Evolutionary conservation across 2,888 invertebrate species (phyloP).

Genomic region (Dicyrtoma fusca): DNA sequence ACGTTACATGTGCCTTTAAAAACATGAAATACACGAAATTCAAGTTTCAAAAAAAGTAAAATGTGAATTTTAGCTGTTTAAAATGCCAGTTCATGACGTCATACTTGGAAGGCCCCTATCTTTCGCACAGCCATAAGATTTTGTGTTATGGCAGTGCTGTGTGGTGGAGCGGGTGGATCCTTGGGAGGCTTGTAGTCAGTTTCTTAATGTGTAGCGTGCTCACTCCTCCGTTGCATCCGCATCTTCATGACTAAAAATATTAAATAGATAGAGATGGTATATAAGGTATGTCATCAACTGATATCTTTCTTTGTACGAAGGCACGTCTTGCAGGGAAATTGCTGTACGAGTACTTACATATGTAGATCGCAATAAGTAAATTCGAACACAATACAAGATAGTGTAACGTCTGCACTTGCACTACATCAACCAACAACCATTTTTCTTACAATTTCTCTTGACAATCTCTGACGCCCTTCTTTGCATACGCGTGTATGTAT

Average conservation of each 20-base stretch:
- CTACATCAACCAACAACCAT: constrained; percentile 28
- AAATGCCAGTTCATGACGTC: too few relatives aligned
- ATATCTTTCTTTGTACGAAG: not conserved
- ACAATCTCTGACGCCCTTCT: constrained; percentile 43
- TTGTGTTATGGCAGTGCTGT: not conserved
- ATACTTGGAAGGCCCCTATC: too few relatives aligned
- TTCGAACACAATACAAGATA: not conserved
- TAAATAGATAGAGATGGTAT: not conserved
- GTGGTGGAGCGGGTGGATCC: constrained; percentile 10
- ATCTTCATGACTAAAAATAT: constrained; percentile 8
- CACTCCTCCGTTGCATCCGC: constrained; percentile 36
- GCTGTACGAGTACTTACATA: not conserved
- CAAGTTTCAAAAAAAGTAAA: too few relatives aligned
- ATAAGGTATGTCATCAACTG: not conserved
- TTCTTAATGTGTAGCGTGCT: constrained; percentile 29
- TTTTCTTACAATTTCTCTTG: constrained; percentile 42
- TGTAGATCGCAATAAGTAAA: not conserved
- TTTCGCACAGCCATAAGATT: not conserved
- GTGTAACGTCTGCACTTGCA: not conserved
- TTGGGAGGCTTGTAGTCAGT: not conserved
- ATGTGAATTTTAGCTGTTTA: too few relatives aligned
- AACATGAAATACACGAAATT: too few relatives aligned
- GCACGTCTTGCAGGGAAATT: not conserved
- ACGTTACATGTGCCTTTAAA: too few relatives aligned
- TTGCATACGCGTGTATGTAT: constrained; percentile 29